Conservation (phyloP, 2,797 vertebrate genomes). For the Diplodus sargus region DNA sequence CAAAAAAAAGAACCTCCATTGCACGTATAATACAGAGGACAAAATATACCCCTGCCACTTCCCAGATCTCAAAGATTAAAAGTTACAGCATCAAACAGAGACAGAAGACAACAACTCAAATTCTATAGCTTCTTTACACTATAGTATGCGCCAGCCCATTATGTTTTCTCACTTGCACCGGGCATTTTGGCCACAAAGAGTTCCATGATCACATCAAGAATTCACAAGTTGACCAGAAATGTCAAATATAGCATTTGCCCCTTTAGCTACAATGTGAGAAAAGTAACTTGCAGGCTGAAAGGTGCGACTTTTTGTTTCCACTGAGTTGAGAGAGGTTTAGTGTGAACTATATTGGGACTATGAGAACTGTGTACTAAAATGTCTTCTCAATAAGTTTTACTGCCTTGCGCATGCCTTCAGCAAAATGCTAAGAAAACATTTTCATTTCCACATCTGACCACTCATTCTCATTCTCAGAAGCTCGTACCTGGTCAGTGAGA, state of each 20-base stretch:
- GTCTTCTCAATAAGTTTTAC: constrained; percentile 2
- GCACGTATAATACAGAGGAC: no score
- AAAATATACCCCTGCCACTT: no score
- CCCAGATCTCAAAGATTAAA: no score
- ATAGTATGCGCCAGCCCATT: no score
- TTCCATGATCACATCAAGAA: background rate
- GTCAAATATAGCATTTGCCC: background rate
- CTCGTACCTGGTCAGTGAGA: constrained; percentile 94
- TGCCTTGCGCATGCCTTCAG: background rate
- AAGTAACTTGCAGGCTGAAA: background rate
- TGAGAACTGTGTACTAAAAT: background rate
- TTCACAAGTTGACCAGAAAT: background rate
- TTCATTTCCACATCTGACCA: background rate
- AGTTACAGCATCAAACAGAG: no score
- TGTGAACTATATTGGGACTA: background rate
- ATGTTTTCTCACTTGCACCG: no score
- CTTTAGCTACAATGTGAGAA: background rate
- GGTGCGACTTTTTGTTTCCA: constrained; percentile 21
- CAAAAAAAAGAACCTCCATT: no score
- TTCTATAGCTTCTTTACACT: no score
- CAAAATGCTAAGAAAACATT: background rate
- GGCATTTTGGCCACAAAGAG: no score
- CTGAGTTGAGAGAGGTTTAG: background rate
- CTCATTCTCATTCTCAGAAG: background rate
- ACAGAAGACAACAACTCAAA: no score